Conservation (phyloP, 2,888 invertebrate genomes). For the Mechanitis messenoides region DNA sequence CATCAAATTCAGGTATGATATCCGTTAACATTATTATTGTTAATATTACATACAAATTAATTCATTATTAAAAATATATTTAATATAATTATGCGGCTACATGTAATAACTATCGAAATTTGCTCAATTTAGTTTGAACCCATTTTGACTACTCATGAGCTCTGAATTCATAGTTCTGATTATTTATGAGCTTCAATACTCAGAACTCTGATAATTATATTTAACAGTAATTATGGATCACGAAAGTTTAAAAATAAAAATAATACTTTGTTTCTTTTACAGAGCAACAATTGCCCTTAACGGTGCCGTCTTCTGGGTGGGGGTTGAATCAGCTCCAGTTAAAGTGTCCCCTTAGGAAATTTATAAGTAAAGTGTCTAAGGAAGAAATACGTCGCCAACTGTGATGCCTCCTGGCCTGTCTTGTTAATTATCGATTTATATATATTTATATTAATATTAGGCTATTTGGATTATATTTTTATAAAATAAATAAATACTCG, state of each 20-base stretch:
- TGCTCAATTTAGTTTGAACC: no score
- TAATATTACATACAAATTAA: neutral
- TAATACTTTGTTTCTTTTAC: conserved; percentile 46
- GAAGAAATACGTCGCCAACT: no score
- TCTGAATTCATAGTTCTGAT: no score
- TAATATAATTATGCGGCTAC: no score
- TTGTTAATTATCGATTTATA: neutral
- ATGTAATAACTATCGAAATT: no score
- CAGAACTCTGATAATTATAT: no score
- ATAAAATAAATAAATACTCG: conserved; percentile 18
- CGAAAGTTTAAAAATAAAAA: no score
- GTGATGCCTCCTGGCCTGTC: conserved; percentile 3
- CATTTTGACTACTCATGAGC: no score
- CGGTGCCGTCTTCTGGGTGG: conserved; percentile 84
- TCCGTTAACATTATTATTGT: no score
- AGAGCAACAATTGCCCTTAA: conserved; percentile 82
- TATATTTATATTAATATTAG: conserved; percentile 10
- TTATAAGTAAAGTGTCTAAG: neutral
- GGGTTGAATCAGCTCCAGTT: conserved; percentile 78
- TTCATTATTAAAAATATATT: no score
- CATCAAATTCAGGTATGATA: neutral
- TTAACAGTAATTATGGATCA: no score
- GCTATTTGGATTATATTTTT: conserved; percentile 12
- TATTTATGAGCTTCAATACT: no score
- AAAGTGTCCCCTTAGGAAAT: conserved; percentile 57